phyloP scores from a whole-genome alignment of 2,888 invertebrate species.

The Drosophila tripunctata region DNA sequence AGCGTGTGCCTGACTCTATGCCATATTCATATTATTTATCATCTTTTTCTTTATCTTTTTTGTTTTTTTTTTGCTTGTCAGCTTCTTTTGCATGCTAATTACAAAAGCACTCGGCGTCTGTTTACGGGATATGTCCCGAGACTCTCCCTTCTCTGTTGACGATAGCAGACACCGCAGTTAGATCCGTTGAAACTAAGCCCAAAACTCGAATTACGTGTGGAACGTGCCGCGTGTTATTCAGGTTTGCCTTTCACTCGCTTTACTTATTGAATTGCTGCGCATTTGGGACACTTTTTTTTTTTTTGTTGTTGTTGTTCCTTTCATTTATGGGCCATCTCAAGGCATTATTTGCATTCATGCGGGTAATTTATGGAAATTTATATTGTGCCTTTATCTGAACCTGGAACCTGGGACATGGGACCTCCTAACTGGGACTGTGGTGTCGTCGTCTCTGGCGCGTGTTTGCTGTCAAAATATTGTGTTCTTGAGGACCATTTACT shows the following conservation, averaged over 20 bases:
- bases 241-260: conserved; percentile 60
- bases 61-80: neutral
- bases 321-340: conserved; percentile 16
- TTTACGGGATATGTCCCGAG: conserved; percentile 57
- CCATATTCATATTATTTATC: conserved; percentile 60
- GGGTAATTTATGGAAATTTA: conserved; percentile 81
- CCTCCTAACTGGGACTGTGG: neutral
- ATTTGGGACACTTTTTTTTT: conserved; percentile 66
- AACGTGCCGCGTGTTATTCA: conserved; percentile 70
- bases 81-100: conserved; percentile 70
- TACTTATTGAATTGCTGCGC: conserved; percentile 66
- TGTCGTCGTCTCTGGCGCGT: conserved; percentile 56
- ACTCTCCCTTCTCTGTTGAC: conserved; percentile 3
- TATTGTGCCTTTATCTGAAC: conserved; percentile 65
- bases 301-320: neutral
- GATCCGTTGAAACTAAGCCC: conserved; percentile 32
- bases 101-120: conserved; percentile 47
- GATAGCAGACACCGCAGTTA: neutral
- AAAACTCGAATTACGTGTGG: conserved; percentile 65
- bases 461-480: conserved; percentile 71
- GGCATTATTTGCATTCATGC: conserved; percentile 71
- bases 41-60: conserved; percentile 16
- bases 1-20: conserved; percentile 49
- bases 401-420: conserved; percentile 16
- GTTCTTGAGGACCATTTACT: conserved; percentile 28